A percentile compares a stretch with the other conserved stretches of the same genome.
Conservation (phyloP, 2,113 vertebrate species). For the Herpetotheres cachinnans region DNA sequence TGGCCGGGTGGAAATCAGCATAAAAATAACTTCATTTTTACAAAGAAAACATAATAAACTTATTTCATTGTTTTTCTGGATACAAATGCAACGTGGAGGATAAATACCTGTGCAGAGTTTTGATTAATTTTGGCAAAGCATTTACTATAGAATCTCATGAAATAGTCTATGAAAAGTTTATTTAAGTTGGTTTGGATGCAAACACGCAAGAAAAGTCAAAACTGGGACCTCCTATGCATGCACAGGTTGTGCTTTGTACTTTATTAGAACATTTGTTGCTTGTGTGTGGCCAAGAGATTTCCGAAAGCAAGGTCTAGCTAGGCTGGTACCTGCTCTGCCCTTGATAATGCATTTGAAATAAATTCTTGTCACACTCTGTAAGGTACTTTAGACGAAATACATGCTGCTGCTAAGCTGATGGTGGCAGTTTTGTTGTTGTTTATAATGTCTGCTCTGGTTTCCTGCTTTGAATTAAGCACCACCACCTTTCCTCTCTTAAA, state of each 20-base stretch:
- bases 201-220: not conserved
- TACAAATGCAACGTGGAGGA: not conserved
- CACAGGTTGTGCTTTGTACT: not conserved
- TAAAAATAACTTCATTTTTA: not conserved
- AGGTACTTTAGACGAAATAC: not conserved
- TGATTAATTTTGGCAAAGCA: not conserved
- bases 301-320: not conserved
- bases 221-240: rapidly evolving
- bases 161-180: not conserved
- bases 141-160: not conserved
- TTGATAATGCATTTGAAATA: not conserved
- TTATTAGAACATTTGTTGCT: not conserved
- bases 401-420: not conserved
- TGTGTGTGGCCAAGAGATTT: not conserved
- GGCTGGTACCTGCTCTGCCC: not conserved
- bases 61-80: not conserved
- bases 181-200: not conserved
- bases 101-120: not conserved
- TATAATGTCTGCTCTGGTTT: not conserved
- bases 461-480: not conserved
- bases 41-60: not conserved
- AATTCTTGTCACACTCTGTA: not conserved
- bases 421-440: not conserved
- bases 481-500: not conserved
- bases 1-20: not conserved